These are phyloP conservation scores for Ceratosolen fusciceps DNA, from an alignment of 1,140 invertebrate genomes.

Conservation along the genomic window DNA sequence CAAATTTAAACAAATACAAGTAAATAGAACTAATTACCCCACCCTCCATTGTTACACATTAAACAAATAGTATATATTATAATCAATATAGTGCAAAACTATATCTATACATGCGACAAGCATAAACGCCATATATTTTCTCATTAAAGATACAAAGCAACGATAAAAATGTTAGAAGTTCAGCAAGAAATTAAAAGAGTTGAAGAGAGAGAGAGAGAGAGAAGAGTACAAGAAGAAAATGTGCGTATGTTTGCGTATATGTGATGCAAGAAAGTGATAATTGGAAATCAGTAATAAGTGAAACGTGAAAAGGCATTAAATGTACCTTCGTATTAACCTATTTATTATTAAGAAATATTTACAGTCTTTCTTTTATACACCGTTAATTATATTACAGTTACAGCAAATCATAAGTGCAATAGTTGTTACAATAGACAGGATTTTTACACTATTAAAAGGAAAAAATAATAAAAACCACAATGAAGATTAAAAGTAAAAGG, in stretches of 20 bases:
- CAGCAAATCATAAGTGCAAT: slow-evolving; percentile 72
- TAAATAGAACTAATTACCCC: neutral
- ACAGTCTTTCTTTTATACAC: slow-evolving; percentile 56
- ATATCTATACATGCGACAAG: slow-evolving; percentile 25
- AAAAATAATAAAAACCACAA: slow-evolving; percentile 21
- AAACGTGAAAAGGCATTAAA: slow-evolving; percentile 50
- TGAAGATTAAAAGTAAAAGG: neutral
- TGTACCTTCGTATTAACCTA: slow-evolving; percentile 47
- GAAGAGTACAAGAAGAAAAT: slow-evolving; percentile 29
- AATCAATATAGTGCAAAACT: slow-evolving; percentile 21
- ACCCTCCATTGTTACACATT: slow-evolving; percentile 7
- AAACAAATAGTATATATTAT: slow-evolving; percentile 17
- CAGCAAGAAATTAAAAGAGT: neutral
- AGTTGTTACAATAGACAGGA: slow-evolving; percentile 70
- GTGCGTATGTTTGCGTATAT: slow-evolving; percentile 28
- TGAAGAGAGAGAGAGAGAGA: slow-evolving; percentile 5
- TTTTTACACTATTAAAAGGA: slow-evolving; percentile 48
- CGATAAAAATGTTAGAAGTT: neutral
- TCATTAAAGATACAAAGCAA: neutral
- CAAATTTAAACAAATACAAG: neutral
- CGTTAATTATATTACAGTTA: slow-evolving; percentile 55
- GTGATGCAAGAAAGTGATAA: slow-evolving; percentile 45
- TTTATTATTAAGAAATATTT: slow-evolving; percentile 58
- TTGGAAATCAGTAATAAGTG: slow-evolving; percentile 45
- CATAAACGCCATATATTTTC: slow-evolving; percentile 47